Conservation (phyloP, 2,888 invertebrate genomes). For the Rhamphomyia laevipes region DNA sequence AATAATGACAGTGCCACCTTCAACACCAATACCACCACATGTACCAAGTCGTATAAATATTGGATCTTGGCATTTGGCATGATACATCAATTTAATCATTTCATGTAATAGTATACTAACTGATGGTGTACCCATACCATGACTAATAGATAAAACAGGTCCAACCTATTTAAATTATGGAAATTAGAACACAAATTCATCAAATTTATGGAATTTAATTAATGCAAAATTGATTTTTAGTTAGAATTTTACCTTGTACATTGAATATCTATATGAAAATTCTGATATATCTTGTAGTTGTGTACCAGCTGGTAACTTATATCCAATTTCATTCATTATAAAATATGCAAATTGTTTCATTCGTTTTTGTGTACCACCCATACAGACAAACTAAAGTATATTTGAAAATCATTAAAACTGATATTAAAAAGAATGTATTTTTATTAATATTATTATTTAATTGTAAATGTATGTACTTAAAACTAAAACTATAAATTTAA, state of each 20-base stretch:
- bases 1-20: constrained; percentile 88
- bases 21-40: constrained; percentile 86
- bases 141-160: constrained; percentile 41
- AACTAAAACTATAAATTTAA: no score
- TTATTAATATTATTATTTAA: no score
- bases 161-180: constrained; percentile 27
- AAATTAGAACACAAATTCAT: neutral
- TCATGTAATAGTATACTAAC: constrained; percentile 92
- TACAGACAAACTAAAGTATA: constrained; percentile 85
- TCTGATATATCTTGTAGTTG: constrained; percentile 80
- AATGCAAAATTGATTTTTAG: no score
- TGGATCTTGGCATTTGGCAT: constrained; percentile 77
- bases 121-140: constrained; percentile 97
- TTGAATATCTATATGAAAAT: constrained; percentile 84
- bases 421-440: no score
- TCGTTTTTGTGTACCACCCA: constrained; percentile 90
- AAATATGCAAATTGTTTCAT: constrained; percentile 89
- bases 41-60: constrained; percentile 89
- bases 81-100: constrained; percentile 89
- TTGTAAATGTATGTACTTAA: no score
- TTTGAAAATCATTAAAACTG: neutral
- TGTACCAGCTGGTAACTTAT: constrained; percentile 80
- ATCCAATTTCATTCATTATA: constrained; percentile 81
- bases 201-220: no score
- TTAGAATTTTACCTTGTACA: constrained; percentile 35